Base-by-base conservation (phyloP, 1,140 invertebrate species). In the Apis dorsata region DNA sequence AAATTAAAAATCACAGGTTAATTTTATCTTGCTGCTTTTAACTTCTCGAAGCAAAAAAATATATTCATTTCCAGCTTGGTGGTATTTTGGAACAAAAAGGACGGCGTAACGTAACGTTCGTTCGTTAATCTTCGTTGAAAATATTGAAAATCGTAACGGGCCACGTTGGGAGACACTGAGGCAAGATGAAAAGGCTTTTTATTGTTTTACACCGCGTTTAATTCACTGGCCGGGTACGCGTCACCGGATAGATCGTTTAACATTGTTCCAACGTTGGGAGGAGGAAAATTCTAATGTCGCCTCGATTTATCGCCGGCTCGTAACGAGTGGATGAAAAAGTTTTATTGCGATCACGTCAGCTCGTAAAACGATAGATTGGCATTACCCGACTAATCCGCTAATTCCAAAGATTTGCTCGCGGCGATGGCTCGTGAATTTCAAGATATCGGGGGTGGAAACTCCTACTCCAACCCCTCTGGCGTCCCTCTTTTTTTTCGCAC, bases 291-390 rank as follows among this genome's bases (percentile, higher is more conserved):
- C 72, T 80, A 81, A 78, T 83, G 81, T 78, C 66, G 28, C 13
- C 24, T 1, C 66, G 75, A 83, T 83, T 83, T 83, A 83, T 83
- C 28, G 51, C 49, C 44, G 44, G 34, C 59, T 70, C 55, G 74
- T 78, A 57, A 55, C 65, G 65, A 69, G 74, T 78, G 57, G 81
- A 78, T 78, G 81, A 83, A 83, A 78, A 83, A 84, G 82, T 71
- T 80, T 80, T 72, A 84, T 84, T 73, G 82, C 82, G 77, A 84
- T 84, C 82, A 84, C 82, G 82, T 84, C 82, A 80, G 82, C 78
- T 80, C 77, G 82, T 80, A 84, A 84, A 84, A 80, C 78, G 82
- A 80, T 84, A 79, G 82, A 78, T 83, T 34, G 81, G 57, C 81
- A 70, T 83, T 83, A 69, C 75, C 57, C 74, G 57, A 28, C 75